Conservation (phyloP, 2,797 vertebrate genomes). For the Sebastes nivosus region DNA sequence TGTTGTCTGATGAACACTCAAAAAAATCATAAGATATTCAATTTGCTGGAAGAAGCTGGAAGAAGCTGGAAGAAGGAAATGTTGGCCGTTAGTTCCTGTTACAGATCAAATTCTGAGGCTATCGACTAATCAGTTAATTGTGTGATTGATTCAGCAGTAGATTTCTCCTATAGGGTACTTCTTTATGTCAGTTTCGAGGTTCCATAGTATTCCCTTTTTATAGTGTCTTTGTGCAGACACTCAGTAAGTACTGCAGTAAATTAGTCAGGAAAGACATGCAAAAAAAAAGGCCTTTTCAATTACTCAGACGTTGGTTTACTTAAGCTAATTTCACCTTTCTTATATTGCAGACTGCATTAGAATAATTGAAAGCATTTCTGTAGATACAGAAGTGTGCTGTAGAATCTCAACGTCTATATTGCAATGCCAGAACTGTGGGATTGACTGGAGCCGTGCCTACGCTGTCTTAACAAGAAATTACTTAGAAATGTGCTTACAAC, state of each 20-base stretch:
- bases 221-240: conserved; percentile 12
- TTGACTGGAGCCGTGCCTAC: conserved; percentile 39
- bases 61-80: neutral
- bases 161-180: neutral
- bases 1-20: too few relatives aligned
- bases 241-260: conserved; percentile 9
- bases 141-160: too few relatives aligned
- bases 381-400: conserved; percentile 17
- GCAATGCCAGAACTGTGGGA: conserved; percentile 18
- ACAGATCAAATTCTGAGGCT: neutral
- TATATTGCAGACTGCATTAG: conserved; percentile 34
- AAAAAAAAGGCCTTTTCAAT: conserved; percentile 30
- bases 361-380: conserved; percentile 53
- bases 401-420: conserved; percentile 20
- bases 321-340: conserved; percentile 39
- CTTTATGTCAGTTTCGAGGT: neutral
- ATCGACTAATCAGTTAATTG: too few relatives aligned
- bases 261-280: conserved; percentile 10
- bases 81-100: neutral
- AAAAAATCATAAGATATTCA: too few relatives aligned
- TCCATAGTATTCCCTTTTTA: neutral
- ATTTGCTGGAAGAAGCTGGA: too few relatives aligned
- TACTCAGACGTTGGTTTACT: conserved; percentile 22
- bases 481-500: conserved; percentile 35
- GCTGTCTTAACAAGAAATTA: conserved; percentile 32